Evolutionary conservation across 53 echinoderm and acorn worm species (phyloP).

Genomic region (Echinometra lucunter): DNA sequence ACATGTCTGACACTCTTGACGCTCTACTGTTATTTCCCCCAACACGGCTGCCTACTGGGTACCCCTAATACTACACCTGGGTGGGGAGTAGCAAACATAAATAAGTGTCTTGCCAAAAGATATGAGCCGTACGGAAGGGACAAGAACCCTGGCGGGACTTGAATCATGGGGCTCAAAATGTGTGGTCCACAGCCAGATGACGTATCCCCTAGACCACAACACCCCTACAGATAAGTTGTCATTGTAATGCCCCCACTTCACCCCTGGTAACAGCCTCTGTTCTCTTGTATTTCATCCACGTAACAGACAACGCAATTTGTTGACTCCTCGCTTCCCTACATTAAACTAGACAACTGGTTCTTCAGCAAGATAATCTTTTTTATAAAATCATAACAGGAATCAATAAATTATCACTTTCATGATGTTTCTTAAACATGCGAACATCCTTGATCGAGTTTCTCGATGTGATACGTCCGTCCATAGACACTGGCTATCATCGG

Average conservation of each 20-base stretch:
- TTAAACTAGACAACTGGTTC: not conserved
- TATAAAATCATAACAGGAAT: slow-evolving; percentile 32
- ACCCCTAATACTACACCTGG: too few species aligned
- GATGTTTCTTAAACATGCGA: not conserved
- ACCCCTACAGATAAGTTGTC: too few species aligned
- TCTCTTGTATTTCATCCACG: not conserved
- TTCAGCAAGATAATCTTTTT: slow-evolving; percentile 9
- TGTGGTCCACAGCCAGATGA: too few species aligned
- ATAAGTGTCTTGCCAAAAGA: too few species aligned
- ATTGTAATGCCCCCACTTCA: not conserved
- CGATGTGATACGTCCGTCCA: slow-evolving; percentile 41
- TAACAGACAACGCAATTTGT: not conserved
- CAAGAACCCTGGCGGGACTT: too few species aligned
- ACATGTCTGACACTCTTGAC: too few species aligned
- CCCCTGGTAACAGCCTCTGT: not conserved
- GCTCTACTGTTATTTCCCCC: too few species aligned
- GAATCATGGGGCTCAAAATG: too few species aligned
- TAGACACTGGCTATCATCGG: slow-evolving; percentile 33
- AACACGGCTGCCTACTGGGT: too few species aligned
- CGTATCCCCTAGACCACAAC: too few species aligned
- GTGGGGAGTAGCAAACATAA: too few species aligned
- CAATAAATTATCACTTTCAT: slow-evolving; percentile 12
- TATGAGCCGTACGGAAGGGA: too few species aligned
- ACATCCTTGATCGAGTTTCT: slow-evolving; percentile 41
- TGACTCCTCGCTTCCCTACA: not conserved